Evolutionary conservation across 2,888 invertebrate species (phyloP).

Genomic region (Drosophila robusta): DNA sequence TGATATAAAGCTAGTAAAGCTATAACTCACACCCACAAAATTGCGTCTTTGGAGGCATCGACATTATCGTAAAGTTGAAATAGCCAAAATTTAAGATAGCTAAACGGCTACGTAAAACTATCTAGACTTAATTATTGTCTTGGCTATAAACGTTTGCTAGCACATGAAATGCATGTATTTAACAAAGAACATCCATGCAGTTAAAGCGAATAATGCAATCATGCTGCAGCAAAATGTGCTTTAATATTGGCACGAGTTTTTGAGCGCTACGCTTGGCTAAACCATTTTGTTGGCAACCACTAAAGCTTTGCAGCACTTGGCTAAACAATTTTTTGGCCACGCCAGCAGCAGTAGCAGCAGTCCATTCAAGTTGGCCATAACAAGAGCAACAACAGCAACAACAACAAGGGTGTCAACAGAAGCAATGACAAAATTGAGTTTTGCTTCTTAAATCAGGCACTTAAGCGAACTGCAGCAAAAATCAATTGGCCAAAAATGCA

Average conservation of each 20-base stretch:
- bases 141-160: neutral
- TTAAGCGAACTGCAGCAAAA: conserved; percentile 26
- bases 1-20: no score
- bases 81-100: neutral
- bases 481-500: conserved; percentile 27
- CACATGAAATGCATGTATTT: conserved; percentile 7
- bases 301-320: conserved; percentile 29
- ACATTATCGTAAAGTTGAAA: no score
- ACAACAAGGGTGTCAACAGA: conserved; percentile 15
- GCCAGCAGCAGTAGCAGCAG: conserved; percentile 5
- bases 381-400: conserved; percentile 1
- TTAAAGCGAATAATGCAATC: neutral
- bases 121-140: neutral
- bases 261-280: conserved; percentile 14
- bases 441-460: conserved; percentile 21
- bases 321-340: conserved; percentile 17
- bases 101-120: neutral
- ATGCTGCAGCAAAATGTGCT: conserved; percentile 2
- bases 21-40: no score
- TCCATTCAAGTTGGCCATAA: conserved; percentile 18
- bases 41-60: no score
- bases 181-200: neutral
- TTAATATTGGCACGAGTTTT: conserved; percentile 3
- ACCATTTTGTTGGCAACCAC: conserved; percentile 32
- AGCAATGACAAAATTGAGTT: conserved; percentile 41